Evolutionary conservation across 2,797 vertebrate genomes (phyloP), one percentile per base, ranked within the genome.

Genomic region (Caiman crocodilus): DNA sequence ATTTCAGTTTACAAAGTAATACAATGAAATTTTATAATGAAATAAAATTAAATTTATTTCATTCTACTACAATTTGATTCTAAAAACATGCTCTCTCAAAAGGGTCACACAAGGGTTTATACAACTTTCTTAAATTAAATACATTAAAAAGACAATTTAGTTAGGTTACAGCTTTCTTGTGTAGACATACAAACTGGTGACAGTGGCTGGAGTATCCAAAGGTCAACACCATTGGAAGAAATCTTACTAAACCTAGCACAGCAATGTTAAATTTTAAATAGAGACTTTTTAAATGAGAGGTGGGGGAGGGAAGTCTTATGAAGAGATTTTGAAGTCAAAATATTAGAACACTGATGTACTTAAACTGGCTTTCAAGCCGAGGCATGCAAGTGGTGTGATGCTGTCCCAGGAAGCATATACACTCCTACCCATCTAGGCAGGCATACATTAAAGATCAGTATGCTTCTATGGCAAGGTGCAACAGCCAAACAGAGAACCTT

Each of bases 391-490:
- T 42, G 42, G 42, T 42, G 42, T 42, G 42, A 42, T 42, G 42
- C 25, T 7, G 18, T 64, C 63, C 63, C 26, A 64, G 63, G n/a
- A 58, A 18, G 57, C 57, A 58, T 25, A 61, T 23, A 21, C 18
- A 60, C 59, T 21, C 18, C 60, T 61, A 61, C 60, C 20, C 23
- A 64, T 8, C 12, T 15, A 32, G 67, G 82, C 71, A 79, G 77
- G 75, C 63, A 83, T 92, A 35, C 2, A 21, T 14, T 65, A 77
- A 90, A 90, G 80, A n/a, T 32, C 93, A 25, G 1, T 76, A 50
- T 85, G 69, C 78, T 88, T 16, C 76, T 76, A 73, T 32, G 88
- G 90, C 89, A 93, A 64, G 85, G 88, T 71, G 82, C 79, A 76
- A 28, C 89, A 95, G 91, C 79, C 86, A 92, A 91, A 83, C 32